phyloP scores from a whole-genome alignment of 2,797 vertebrate genomes.

The Chrosomus eos region DNA sequence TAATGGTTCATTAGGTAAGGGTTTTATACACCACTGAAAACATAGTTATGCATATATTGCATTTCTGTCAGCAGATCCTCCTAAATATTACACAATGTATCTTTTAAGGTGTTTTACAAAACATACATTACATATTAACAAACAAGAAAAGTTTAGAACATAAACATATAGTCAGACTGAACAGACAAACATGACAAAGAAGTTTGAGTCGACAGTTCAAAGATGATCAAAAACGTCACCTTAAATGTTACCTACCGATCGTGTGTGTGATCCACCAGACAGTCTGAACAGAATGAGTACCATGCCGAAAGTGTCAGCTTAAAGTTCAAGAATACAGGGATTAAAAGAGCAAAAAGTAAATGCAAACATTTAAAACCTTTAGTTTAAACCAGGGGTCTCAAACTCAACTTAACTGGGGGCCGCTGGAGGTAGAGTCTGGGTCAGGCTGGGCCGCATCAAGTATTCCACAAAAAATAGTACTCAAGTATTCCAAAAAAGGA shows the following conservation, averaged over 20 bases:
- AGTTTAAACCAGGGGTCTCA: no score
- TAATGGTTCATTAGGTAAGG: no score
- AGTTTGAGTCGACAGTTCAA: background rate
- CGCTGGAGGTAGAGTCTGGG: no score
- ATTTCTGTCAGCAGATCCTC: no score
- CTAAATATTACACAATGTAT: no score
- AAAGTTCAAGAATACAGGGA: background rate
- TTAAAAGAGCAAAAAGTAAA: constrained; percentile 5
- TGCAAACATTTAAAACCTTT: background rate
- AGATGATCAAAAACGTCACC: background rate
- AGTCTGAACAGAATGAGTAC: background rate
- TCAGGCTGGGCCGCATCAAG: no score
- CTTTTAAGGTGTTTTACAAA: no score
- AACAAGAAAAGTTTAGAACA: background rate
- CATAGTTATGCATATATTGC: no score
- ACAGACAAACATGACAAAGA: background rate
- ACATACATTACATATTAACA: background rate
- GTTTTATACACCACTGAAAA: no score
- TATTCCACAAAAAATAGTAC: no score
- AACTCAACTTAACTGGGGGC: no score
- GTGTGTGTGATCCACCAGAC: background rate
- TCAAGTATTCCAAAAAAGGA: no score
- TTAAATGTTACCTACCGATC: background rate
- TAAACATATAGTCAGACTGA: background rate
- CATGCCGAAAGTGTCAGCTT: background rate